Conservation (phyloP, 2,797 vertebrate species). For the Oreochromis mossambicus region DNA sequence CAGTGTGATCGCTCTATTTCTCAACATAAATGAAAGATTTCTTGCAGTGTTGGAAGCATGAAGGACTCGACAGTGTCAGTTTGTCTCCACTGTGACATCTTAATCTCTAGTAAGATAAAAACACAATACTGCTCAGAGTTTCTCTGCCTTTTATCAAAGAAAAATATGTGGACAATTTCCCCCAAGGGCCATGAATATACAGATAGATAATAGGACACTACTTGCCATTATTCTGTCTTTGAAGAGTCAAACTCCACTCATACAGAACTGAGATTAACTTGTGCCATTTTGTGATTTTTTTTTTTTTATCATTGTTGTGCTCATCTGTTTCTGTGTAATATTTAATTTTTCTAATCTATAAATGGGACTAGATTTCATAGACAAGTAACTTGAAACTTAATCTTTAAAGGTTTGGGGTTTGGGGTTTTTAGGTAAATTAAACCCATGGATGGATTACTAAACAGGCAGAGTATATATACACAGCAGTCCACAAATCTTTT, state of each 20-base stretch:
- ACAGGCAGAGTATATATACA: not conserved
- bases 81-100: not conserved
- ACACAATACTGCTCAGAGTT: not conserved
- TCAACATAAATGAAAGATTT: slow-evolving; percentile 15
- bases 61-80: not conserved
- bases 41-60: not conserved
- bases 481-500: not conserved
- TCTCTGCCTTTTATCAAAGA: not conserved
- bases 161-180: not conserved
- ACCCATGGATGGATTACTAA: not conserved
- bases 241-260: not conserved
- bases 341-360: not conserved
- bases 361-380: not conserved
- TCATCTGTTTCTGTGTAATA: not conserved
- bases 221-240: not conserved
- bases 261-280: not conserved
- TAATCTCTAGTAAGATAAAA: not conserved
- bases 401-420: accelerated
- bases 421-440: not conserved
- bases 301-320: not conserved
- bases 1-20: slow-evolving; percentile 33
- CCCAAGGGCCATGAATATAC: not conserved
- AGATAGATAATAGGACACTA: not conserved
- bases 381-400: not conserved
- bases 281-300: not conserved